Evolutionary conservation across 2,797 vertebrate genomes (phyloP), one percentile per base, ranked within the genome.

Genomic region (Myotis findleyi): DNA sequence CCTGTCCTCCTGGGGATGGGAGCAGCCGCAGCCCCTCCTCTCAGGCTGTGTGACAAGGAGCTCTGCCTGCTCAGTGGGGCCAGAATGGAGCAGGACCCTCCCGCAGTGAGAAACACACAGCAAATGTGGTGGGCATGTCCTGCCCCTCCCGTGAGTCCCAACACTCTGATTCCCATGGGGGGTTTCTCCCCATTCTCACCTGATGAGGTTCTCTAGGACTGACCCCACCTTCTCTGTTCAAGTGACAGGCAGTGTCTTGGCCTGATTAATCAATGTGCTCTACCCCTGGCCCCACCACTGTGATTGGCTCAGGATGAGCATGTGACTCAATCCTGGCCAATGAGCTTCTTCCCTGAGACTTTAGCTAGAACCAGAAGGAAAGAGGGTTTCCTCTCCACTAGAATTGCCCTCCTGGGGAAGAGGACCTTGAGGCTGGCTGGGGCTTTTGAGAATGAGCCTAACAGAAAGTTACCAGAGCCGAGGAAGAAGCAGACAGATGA

Each of bases 331-430:
- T n/a, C 20, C 44, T 27, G 4, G 44, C 75, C 87, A 55, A 21
- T 25, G 30, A 73, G 25, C n/a, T 12, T 73, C 88, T 57, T 86
- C 75, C 66, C 75, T 57, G 57, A 55, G 30, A 81, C 55, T 25
- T 73, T 0, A 4, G 11, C 33, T 66, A 44, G 33, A 59, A 59
- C 25, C 33, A 25, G 53, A 68, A 73, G 66, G 27, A 27, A 59
- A 62, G 11, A 18, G 12, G 16, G 38, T 38, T 38, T 13, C 6
- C 25, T 4, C 18, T 47, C 27, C 12, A 5, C 59, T 6, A 18
- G 49, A 36, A 23, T 3, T 17, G 21, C 5, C 51, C 2, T 4
- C 18, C 18, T 7, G 4, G 16, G 27, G 21, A 2, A n/a, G 41
- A 23, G 3, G 4, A 33, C 16, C 5, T 21, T 47, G 41, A 13